Evolutionary conservation across 2,888 invertebrate species (phyloP), one percentile per base, ranked within the genome.

Genomic region (Danaus chrysippus): DNA sequence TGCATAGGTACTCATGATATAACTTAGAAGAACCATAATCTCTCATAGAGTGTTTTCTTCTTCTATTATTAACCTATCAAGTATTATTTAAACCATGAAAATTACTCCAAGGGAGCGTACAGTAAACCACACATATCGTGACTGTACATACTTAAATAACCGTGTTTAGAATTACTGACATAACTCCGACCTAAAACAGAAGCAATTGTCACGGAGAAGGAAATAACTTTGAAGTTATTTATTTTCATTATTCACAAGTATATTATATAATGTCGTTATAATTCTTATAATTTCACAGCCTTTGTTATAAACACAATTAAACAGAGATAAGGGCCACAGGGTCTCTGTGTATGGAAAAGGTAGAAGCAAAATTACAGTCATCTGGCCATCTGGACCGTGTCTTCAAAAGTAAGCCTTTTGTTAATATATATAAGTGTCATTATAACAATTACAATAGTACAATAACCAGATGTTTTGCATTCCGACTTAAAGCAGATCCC

Each of bases 401-500:
- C 61, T 59, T 10, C 43, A 43, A 53, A 57, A 53, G 56, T 67
- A 67, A 65, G 59, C 58, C 64, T 64, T 69, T 62, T 42, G 42
- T 17, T 49, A 42, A 52, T 54, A 23, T 58, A 61, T 61, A 59
- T 64, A 65, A 64, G 59, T 61, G 54, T 53, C 41, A 65, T 63
- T 61, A 62, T 62, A 42, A 55, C 57, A 61, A 64, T 61, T 57
- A 58, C 23, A 53, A 58, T 58, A 34, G 34, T 41, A 67, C 67
- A 64, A 57, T 59, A 62, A 67, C 42, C 65, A 67, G 62, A 62
- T 42, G 42, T 8, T 52, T 17, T 12, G 49, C 41, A 55, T 55
- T 44, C 44, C 53, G 13, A 49, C 17, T 17, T n/a, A 49, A 49
- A 49, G 49, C 49, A 49, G 49, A 49, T 49, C 17, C 49, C 17